Conservation (phyloP, 2,113 vertebrate genomes). For the Phaethornis superciliosus region DNA sequence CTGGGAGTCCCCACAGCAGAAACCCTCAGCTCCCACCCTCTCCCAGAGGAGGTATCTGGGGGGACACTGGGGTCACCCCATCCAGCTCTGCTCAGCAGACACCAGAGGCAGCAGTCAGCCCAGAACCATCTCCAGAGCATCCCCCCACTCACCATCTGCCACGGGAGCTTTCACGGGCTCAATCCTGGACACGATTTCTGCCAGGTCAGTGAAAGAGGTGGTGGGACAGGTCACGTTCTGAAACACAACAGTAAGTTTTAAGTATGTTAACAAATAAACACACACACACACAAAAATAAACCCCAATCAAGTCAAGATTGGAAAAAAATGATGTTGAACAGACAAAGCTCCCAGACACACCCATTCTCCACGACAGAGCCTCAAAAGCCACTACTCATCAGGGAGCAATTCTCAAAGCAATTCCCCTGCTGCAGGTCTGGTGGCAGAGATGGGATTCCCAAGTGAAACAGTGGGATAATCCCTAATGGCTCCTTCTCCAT, state of each 20-base stretch:
- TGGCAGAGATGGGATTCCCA: not conserved
- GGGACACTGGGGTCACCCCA: fast-evolving
- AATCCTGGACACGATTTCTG: slow-evolving; percentile 92
- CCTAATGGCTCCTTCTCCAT: not conserved
- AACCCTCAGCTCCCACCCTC: fast-evolving
- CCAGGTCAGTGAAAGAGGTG: slow-evolving; percentile 93
- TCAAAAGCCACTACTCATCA: not conserved
- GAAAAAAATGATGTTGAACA: not conserved
- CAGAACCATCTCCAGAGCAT: fast-evolving
- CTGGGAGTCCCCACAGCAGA: fast-evolving
- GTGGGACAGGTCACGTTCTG: slow-evolving; percentile 91
- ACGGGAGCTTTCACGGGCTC: slow-evolving; percentile 82
- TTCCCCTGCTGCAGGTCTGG: not conserved
- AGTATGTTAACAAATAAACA: not conserved
- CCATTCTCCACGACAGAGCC: not conserved
- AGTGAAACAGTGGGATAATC: not conserved
- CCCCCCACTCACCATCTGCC: slow-evolving; percentile 80
- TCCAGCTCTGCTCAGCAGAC: not conserved
- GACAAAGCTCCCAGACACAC: not conserved
- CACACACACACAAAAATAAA: not conserved
- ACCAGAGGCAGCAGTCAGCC: not conserved
- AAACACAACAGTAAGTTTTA: not conserved
- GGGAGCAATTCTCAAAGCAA: not conserved
- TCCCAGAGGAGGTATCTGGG: not conserved
- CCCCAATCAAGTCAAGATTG: not conserved